Percentiles rank a stretch among this genome's conserved stretches.
phyloP scores from a whole-genome alignment of 2,113 vertebrate species.

The Cricetomys ansorgei region DNA sequence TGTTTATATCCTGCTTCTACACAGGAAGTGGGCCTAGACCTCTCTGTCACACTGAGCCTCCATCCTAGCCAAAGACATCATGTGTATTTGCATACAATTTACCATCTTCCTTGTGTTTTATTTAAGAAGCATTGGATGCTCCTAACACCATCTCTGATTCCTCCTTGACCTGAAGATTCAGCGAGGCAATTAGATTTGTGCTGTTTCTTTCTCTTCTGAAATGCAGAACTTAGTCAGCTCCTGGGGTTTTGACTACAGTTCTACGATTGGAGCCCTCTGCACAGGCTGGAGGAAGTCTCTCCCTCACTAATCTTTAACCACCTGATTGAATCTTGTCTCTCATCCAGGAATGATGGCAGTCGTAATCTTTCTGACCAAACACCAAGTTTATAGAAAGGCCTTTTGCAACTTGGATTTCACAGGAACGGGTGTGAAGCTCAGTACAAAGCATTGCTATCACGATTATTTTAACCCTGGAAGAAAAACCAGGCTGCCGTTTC shows the following conservation, averaged over 20 bases:
- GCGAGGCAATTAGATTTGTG: too few relatives aligned
- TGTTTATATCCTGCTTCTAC: neutral
- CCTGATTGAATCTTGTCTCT: neutral
- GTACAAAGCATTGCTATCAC: neutral
- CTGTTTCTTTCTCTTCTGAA: neutral
- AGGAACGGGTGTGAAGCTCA: neutral
- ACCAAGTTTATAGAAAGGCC: neutral
- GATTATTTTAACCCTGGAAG: neutral
- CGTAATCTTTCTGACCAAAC: neutral
- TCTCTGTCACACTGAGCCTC: neutral
- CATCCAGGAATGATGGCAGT: neutral
- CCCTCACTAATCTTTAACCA: neutral
- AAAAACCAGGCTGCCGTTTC: neutral
- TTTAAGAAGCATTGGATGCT: neutral
- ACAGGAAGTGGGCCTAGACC: too few relatives aligned
- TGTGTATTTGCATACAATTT: neutral
- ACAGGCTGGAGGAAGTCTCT: neutral
- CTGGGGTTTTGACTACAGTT: neutral
- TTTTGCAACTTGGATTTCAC: neutral
- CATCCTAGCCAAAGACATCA: neutral
- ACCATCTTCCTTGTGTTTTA: slow-evolving; percentile 26
- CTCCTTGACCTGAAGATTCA: neutral
- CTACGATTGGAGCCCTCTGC: neutral
- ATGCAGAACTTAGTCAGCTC: neutral
- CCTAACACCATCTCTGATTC: neutral